Conservation (phyloP, 2,797 vertebrate species). For the Trachops cirrhosus region DNA sequence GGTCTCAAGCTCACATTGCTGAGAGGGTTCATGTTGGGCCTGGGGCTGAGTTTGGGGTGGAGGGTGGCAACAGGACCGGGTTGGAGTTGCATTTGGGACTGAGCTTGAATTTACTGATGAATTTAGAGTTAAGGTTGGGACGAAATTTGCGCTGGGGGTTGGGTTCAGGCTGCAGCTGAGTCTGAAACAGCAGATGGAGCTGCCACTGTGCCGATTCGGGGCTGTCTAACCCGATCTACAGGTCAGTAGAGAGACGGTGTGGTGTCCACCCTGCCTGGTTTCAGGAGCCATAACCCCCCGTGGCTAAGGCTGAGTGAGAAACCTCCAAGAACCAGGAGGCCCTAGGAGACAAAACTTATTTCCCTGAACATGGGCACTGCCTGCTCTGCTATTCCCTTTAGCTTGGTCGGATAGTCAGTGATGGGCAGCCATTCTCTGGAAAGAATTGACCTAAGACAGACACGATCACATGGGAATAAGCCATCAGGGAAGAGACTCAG, state of each 20-base stretch:
- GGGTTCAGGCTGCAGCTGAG: background rate
- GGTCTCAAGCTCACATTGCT: background rate
- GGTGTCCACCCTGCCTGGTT: too few species aligned
- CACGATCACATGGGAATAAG: too few species aligned
- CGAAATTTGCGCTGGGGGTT: background rate
- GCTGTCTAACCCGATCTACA: background rate
- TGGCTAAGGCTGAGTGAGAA: too few species aligned
- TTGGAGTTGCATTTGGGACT: background rate
- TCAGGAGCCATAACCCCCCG: too few species aligned
- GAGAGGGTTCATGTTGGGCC: background rate
- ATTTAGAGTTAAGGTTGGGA: background rate
- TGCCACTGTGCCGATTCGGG: background rate
- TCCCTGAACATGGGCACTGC: too few species aligned
- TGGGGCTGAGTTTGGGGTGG: background rate
- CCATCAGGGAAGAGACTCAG: too few species aligned
- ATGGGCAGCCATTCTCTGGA: too few species aligned
- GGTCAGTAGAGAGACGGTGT: background rate
- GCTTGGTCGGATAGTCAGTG: too few species aligned
- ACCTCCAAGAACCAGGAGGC: too few species aligned
- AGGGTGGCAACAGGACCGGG: background rate
- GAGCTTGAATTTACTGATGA: background rate
- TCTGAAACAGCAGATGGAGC: background rate
- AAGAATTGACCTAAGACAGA: too few species aligned
- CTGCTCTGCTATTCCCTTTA: too few species aligned
- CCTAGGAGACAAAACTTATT: too few species aligned